Conservation (phyloP, 2,888 invertebrate species). For the Platycheirus albimanus region DNA sequence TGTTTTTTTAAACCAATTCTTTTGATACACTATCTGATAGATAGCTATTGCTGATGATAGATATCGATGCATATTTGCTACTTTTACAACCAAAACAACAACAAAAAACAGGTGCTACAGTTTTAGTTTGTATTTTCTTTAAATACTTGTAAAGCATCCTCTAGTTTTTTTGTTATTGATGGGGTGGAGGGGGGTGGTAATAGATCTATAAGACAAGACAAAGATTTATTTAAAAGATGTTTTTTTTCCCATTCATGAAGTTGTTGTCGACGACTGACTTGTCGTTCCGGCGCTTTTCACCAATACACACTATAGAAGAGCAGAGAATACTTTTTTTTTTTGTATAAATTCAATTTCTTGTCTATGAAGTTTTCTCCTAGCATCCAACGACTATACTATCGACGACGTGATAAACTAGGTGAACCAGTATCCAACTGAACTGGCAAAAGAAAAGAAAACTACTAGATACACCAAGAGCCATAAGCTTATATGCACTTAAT, state of each 20-base stretch:
- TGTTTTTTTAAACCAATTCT: conserved; percentile 30
- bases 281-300: conserved; percentile 69
- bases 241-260: conserved; percentile 40
- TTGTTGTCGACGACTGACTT: conserved; percentile 27
- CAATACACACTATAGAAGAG: conserved; percentile 31
- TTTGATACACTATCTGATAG: conserved; percentile 29
- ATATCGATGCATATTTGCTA: conserved; percentile 18
- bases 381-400: conserved; percentile 37
- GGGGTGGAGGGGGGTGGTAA: conserved; percentile 7
- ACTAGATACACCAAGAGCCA: conserved; percentile 21
- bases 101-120: conserved; percentile 51
- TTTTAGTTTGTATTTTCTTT: conserved; percentile 9
- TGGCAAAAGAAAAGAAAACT: conserved; percentile 68
- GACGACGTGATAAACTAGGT: conserved; percentile 73
- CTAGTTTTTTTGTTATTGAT: conserved; percentile 15
- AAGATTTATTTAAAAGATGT: conserved; percentile 53
- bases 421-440: conserved; percentile 75
- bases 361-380: conserved; percentile 64
- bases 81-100: conserved; percentile 15
- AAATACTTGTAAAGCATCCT: conserved; percentile 45
- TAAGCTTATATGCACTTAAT: conserved; percentile 37
- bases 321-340: conserved; percentile 39
- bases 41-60: conserved; percentile 12
- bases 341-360: conserved; percentile 28
- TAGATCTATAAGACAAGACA: conserved; percentile 61